Conservation (phyloP, 1,140 invertebrate genomes). For the Cryptotermes secundus region DNA sequence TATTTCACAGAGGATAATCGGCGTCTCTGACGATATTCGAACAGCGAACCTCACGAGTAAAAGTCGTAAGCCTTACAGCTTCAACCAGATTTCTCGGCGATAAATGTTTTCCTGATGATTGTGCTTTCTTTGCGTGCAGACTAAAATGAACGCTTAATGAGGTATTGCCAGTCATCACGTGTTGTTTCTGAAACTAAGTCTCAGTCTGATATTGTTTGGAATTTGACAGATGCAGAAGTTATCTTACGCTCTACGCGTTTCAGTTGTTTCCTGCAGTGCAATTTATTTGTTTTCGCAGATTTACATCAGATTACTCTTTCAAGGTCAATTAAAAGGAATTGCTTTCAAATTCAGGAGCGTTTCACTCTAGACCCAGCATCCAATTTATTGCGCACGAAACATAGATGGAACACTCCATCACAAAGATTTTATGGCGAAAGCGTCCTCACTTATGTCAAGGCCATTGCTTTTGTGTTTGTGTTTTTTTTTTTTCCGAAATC, state of each 20-base stretch:
- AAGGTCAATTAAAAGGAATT: neutral
- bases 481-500: neutral
- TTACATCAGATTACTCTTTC: neutral
- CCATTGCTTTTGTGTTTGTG: neutral
- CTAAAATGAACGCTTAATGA: too few relatives aligned
- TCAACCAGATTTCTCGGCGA: too few relatives aligned
- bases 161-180: too few relatives aligned
- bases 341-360: neutral
- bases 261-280: neutral
- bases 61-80: too few relatives aligned
- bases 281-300: neutral
- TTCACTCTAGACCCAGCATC: neutral
- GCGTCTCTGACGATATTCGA: too few relatives aligned
- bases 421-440: neutral
- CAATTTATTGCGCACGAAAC: neutral
- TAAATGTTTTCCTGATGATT: too few relatives aligned
- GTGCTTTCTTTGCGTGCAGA: too few relatives aligned
- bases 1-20: too few relatives aligned
- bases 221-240: too few relatives aligned
- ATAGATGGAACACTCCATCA: neutral
- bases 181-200: too few relatives aligned
- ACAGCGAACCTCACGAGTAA: too few relatives aligned
- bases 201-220: too few relatives aligned
- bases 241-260: neutral
- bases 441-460: neutral